phyloP scores from a whole-genome alignment of 2,888 invertebrate species.

The Melieria crassipennis region DNA sequence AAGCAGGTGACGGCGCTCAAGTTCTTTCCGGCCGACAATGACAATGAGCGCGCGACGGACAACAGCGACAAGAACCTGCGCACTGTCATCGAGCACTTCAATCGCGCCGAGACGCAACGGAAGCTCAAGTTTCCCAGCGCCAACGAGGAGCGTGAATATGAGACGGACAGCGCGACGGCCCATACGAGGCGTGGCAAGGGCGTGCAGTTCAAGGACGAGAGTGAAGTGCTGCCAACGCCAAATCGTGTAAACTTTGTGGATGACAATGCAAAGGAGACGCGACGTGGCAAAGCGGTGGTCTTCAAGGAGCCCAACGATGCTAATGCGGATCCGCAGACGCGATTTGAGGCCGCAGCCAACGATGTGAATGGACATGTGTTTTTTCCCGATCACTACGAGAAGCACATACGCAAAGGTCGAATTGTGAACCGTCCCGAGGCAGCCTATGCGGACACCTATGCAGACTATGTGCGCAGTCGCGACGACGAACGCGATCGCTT shows the following conservation, averaged over 20 bases:
- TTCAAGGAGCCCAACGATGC: conserved; percentile 40
- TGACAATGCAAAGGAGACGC: conserved; percentile 36
- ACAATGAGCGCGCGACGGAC: conserved; percentile 15
- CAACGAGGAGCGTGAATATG: conserved; percentile 8
- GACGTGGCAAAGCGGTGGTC: conserved; percentile 53
- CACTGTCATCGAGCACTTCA: conserved; percentile 47
- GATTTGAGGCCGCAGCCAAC: background rate
- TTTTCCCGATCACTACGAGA: conserved; percentile 67
- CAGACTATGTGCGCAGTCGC: conserved; percentile 40
- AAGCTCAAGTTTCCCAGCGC: conserved; percentile 56
- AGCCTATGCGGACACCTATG: conserved; percentile 47
- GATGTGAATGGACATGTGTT: conserved; percentile 40
- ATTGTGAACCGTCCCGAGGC: conserved; percentile 56
- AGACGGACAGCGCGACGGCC: background rate
- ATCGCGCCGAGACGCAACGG: conserved; percentile 49
- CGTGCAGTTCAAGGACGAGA: conserved; percentile 15
- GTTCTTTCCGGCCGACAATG: conserved; percentile 34
- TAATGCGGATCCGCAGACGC: background rate
- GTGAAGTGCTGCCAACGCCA: background rate
- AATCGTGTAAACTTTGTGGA: background rate
- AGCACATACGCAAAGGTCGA: conserved; percentile 56
- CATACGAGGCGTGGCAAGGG: background rate
- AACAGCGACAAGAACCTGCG: conserved; percentile 39
- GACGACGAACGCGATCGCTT: conserved; percentile 42
- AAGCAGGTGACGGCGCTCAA: conserved; percentile 20